Base-by-base conservation (phyloP, 2,113 vertebrate species). In the Hippocampus zosterae region DNA sequence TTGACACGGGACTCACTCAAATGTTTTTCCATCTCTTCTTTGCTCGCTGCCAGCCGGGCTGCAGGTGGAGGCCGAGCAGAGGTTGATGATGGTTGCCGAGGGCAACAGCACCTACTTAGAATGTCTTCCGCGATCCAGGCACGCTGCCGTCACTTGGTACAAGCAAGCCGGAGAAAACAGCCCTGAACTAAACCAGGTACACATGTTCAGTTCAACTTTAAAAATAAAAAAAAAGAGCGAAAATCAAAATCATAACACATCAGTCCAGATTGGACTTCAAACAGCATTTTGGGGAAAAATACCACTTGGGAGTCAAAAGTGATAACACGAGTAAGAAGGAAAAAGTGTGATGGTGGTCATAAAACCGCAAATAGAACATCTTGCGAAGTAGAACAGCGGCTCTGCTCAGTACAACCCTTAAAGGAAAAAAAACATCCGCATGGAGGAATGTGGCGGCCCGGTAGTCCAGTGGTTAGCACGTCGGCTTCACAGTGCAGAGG, bases 41-140 rank as follows among this genome's bases (percentile, higher is more conserved):
- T 29, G 0, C 15, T 76, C 44, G 81, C 4, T 33, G 25, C 25
- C 75, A 93, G 93, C 92, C 5, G 92, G 85, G 40, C 84, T 92
- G 80, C 91, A 91, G 76, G 91, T 93, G 71, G 88, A 93, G 72
- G 89, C 91, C 4, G 93, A 93, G 76, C 88, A 92, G 69, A 92
- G 90, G 83, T 80, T 84, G 61, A 91, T 92, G 84, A 88, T 93
- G 85, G 93, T 94, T 66, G 91, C 91, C 0, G 88, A 91, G 71
- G 93, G 93, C 15, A 94, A 94, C 89, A 92, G 91, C 89, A 93
- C 93, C 15, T 94, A 92, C 73, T 83, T 94, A 76, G 93, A 94
- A 78, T 94, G 93, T 77, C 84, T 94, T n/a, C 91, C 93, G 25
- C 88, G 91, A 70, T 94, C 93, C 67, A 89, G 90, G 68, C 93